Base-by-base conservation (phyloP, 2,888 invertebrate genomes). In the Spicauda simplicius region DNA sequence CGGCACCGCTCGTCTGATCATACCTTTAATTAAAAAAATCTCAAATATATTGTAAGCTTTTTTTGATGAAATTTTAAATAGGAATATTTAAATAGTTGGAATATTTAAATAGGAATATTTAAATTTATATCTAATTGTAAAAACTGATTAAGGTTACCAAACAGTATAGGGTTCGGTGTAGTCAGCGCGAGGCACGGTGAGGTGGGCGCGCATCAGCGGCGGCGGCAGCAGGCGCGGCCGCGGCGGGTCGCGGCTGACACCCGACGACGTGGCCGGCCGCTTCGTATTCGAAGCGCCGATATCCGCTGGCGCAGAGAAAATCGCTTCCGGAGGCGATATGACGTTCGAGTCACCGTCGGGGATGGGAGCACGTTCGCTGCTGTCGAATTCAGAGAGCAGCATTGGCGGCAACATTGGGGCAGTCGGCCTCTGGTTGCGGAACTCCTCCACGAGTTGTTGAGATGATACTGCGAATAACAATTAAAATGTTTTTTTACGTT, bases 141-240 rank as follows among this genome's bases (percentile, higher is more conserved):
- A n/a, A n/a, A n/a, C n/a, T n/a, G n/a, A n/a, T n/a, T n/a, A n/a
- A n/a, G 11, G 8, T 55, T 69, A 87, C 88, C 87, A 82, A 2
- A 81, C 76, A 11, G 81, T 77, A 73, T 87, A 90, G 1, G 80
- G 75, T 70, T 90, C 90, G 1, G 87, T 83, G 74, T 83, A 90
- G 72, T 81, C 88, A 12, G 89, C 83, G 63, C 80, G 79, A 14
- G 80, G 82, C 58, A 86, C 88, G 18, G 82, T 83, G 48, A 90
- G 80, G 69, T 77, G 77, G 6, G 79, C 88, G 45, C 80, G 80
- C 56, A 90, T 54, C 69, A 73, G 65, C 66, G 86, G 70, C 45
- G 81, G 60, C 80, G 80, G 59, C 77, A 75, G 71, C 87, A 82
- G 62, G 14, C 76, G 79, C 10, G 86, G 88, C 2, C 70, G 76